Evolutionary conservation across 1,140 invertebrate genomes (phyloP).

Genomic region (Chlorops oryzae): DNA sequence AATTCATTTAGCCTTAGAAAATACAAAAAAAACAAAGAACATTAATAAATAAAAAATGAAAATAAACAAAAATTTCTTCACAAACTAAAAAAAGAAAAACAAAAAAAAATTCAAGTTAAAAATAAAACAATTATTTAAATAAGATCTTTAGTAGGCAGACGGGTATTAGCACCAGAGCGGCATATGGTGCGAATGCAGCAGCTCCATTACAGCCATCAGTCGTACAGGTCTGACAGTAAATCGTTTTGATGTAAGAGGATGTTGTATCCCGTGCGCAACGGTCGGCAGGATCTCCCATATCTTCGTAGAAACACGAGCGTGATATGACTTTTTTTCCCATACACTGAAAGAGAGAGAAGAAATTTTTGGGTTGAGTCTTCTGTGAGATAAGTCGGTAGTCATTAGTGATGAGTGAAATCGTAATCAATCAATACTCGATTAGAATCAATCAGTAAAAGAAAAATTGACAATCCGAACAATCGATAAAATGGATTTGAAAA

Average conservation of each 20-base stretch:
- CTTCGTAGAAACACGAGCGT: constrained; percentile 46
- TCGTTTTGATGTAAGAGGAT: constrained; percentile 46
- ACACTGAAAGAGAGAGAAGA: constrained; percentile 29
- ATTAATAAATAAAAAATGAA: no score
- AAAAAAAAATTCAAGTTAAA: neutral
- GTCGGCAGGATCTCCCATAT: constrained; percentile 40
- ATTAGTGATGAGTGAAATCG: no score
- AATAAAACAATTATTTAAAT: constrained; percentile 10
- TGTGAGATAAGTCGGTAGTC: no score
- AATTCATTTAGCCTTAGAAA: no score
- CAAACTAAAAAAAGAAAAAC: neutral
- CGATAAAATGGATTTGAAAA: no score
- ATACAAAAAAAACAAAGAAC: no score
- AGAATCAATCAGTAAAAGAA: no score
- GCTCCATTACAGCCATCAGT: constrained; percentile 43
- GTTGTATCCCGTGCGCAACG: constrained; percentile 40
- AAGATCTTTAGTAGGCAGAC: constrained; percentile 6
- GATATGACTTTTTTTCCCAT: constrained; percentile 45
- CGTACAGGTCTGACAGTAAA: constrained; percentile 45
- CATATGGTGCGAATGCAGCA: constrained; percentile 15
- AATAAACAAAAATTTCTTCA: neutral
- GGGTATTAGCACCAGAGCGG: constrained; percentile 14
- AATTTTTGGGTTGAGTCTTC: neutral
- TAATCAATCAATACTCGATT: no score
- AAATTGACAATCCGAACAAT: no score